A percentile compares a stretch with the other conserved stretches of the same genome.
These are phyloP conservation scores for Pseudonaja textilis DNA, from an alignment of 2,113 vertebrate genomes.

Conservation along the genomic window DNA sequence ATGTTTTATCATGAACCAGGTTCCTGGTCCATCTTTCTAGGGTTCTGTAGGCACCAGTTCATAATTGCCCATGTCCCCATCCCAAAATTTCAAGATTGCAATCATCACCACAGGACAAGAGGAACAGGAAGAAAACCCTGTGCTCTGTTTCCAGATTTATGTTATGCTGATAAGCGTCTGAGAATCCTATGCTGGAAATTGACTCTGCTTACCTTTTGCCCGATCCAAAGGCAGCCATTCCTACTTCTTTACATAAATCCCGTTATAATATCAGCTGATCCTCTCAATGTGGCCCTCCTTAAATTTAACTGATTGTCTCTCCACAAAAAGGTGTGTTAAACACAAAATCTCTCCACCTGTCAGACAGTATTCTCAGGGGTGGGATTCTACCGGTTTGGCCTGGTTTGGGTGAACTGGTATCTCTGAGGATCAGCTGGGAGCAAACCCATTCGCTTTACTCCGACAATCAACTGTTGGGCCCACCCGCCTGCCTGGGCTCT, in stretches of 20 bases:
- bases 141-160: not conserved
- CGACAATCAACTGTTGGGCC: too few species aligned
- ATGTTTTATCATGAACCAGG: not conserved
- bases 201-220: not conserved
- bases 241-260: constrained; percentile 26
- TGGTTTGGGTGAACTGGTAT: too few species aligned
- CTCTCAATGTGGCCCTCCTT: not conserved
- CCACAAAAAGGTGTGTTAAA: not conserved
- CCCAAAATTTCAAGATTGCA: not conserved
- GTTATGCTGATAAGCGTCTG: not conserved
- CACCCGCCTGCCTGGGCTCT: too few species aligned
- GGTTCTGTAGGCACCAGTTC: not conserved
- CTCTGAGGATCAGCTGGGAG: too few species aligned
- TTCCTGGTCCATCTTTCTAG: not conserved
- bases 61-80: not conserved
- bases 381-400: too few species aligned
- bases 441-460: too few species aligned
- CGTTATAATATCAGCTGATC: not conserved
- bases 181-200: not conserved
- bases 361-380: not conserved
- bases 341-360: not conserved
- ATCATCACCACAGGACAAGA: not conserved
- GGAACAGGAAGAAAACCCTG: not conserved
- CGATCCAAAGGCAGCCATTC: not conserved
- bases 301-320: not conserved